phyloP scores from a whole-genome alignment of 2,797 vertebrate species.

The Clarias pachynema region DNA sequence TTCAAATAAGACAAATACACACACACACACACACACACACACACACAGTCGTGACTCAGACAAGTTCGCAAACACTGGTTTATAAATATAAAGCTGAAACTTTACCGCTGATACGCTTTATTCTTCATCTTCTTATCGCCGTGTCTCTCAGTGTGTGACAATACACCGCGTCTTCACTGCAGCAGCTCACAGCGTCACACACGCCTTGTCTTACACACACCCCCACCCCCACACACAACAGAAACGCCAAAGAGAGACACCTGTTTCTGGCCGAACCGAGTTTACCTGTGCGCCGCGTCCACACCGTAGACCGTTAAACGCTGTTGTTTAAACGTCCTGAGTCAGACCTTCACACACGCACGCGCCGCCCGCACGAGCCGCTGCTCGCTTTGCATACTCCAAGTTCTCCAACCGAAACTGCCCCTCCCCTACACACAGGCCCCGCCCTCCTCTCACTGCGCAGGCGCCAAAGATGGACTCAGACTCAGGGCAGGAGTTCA shows the following conservation, averaged over 20 bases:
- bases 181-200: constrained; percentile 28
- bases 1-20: not conserved
- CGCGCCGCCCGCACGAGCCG: constrained; percentile 22
- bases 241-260: not conserved
- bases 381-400: constrained; percentile 53
- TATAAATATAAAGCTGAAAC: constrained; percentile 23
- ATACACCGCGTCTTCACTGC: constrained; percentile 28
- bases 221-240: not conserved
- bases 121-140: constrained; percentile 19
- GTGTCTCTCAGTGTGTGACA: constrained; percentile 29
- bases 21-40: not conserved
- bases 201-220: not conserved
- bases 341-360: not conserved
- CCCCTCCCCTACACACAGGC: constrained; percentile 39
- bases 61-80: not conserved
- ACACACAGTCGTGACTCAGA: not conserved
- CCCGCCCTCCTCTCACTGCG: constrained; percentile 51
- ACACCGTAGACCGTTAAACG: not conserved
- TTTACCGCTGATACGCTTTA: constrained; percentile 46
- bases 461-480: constrained; percentile 23
- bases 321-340: not conserved
- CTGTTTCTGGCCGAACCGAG: not conserved
- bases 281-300: not conserved
- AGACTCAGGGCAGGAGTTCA: not conserved
- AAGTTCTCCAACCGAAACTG: constrained; percentile 25